Base-by-base conservation (phyloP, 1,140 invertebrate genomes). In the Euborellia annulipes region DNA sequence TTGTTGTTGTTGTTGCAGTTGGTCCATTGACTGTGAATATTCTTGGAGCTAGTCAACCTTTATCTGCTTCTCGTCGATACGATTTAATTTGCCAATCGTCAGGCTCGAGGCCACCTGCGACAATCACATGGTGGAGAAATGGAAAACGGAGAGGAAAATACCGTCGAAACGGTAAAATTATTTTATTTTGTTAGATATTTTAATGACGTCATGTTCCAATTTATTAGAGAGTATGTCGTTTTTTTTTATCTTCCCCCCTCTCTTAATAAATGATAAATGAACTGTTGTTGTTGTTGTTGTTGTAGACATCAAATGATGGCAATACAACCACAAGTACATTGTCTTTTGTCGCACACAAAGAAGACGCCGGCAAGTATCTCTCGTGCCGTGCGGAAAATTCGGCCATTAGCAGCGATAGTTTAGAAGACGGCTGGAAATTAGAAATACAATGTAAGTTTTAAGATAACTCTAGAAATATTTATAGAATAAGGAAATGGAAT, bases 61-160 rank as follows among this genome's bases (percentile, higher is more conserved):
- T 92, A 44, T 89, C 85, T 27, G 84, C 85, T 1, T 80, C 79
- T 22, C 73, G 80, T 54, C 71, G 75, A 55, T 87, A 87, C 62
- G 82, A 89, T 56, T 70, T 91, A 1, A 68, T 84, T 37, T 92
- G 87, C 62, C 77, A 79, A 56, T 84, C 85, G 54, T 79, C 81
- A 30, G 88, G 88, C 14, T 90, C 86, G 2, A 68, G 85, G 53
- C 88, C 88, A 1, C 79, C 83, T 0, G 86, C 87, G 4, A 75
- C 72, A 27, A 80, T 91, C 47, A 89, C 82, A n/a, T 92, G 88
- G 88, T 85, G 82, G 76, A 75, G 71, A 48, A 79, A 86, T 53
- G 81, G 78, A 3, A 73, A 82, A 44, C 70, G 82, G 46, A n/a
- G 68, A 90, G 47, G 74, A 79, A 54, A 71, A 69, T 52, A 74